These are phyloP conservation scores for Entomyzon cyanotis DNA, from an alignment of 2,113 vertebrate genomes.

Conservation along the genomic window DNA sequence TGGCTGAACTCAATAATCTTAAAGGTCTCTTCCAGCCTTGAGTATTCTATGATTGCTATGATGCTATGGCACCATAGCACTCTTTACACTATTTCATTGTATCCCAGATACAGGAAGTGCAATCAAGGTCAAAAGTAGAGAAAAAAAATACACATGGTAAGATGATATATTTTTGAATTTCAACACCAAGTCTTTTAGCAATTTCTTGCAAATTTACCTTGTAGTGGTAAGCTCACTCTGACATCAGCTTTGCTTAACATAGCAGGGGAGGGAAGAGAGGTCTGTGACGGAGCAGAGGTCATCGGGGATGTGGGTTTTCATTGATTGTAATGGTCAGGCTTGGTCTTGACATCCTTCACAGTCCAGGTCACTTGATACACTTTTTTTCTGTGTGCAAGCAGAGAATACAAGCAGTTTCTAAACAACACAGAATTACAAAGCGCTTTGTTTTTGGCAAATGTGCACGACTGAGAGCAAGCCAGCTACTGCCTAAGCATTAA, in stretches of 20 bases:
- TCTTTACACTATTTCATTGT: background rate
- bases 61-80: background rate
- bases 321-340: background rate
- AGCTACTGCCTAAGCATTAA: background rate
- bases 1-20: background rate
- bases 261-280: background rate
- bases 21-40: background rate
- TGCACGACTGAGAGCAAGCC: background rate
- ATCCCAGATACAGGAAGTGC: background rate
- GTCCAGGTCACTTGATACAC: background rate
- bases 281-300: background rate
- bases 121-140: background rate
- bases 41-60: background rate
- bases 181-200: background rate
- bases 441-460: background rate
- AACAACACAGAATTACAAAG: background rate
- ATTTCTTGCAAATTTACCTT: background rate
- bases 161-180: background rate
- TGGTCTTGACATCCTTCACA: background rate
- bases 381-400: accelerated
- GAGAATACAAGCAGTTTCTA: background rate
- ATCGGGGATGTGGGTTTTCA: background rate
- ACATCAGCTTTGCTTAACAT: background rate
- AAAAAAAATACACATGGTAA: background rate
- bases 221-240: background rate